Percentiles rank a stretch among this genome's conserved stretches.
Evolutionary conservation across 1,140 invertebrate genomes (phyloP).

Genomic region (Anagrus nilaparvatae): DNA sequence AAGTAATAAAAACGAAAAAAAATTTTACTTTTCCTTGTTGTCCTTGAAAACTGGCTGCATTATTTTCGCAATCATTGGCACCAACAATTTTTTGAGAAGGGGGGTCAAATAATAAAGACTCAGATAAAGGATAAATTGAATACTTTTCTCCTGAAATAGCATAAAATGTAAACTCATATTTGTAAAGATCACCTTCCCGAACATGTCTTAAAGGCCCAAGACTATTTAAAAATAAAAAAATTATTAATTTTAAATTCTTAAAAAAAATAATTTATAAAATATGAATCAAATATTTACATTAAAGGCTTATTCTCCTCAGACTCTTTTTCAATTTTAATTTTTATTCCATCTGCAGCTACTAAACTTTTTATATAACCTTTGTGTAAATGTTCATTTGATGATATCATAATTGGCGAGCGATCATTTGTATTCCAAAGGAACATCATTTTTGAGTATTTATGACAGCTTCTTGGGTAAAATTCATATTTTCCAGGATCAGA

Average conservation of each 20-base stretch:
- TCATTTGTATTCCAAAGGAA: slow-evolving; percentile 37
- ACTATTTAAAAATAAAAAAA: slow-evolving; percentile 17
- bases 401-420: slow-evolving; percentile 29
- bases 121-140: slow-evolving; percentile 50
- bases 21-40: slow-evolving; percentile 38
- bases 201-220: slow-evolving; percentile 34
- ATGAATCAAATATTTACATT: slow-evolving; percentile 20
- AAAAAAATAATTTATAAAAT: not conserved
- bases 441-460: slow-evolving; percentile 55
- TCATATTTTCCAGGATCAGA: slow-evolving; percentile 58
- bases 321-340: slow-evolving; percentile 28
- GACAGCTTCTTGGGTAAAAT: slow-evolving; percentile 72
- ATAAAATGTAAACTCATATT: slow-evolving; percentile 45
- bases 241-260: not conserved
- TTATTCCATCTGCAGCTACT: slow-evolving; percentile 20
- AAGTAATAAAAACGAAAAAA: slow-evolving; percentile 1
- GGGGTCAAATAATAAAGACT: slow-evolving; percentile 64
- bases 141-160: slow-evolving; percentile 48
- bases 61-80: slow-evolving; percentile 60
- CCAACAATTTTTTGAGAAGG: slow-evolving; percentile 50
- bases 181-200: slow-evolving; percentile 27
- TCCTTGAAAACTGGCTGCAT: slow-evolving; percentile 42
- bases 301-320: slow-evolving; percentile 14
- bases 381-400: slow-evolving; percentile 33
- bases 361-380: slow-evolving; percentile 29